A percentile compares a stretch with the other conserved stretches of the same genome.
phyloP scores from a whole-genome alignment of 2,113 vertebrate species.

The crab-eating macaque (Macaca fascicularis) region DNA sequence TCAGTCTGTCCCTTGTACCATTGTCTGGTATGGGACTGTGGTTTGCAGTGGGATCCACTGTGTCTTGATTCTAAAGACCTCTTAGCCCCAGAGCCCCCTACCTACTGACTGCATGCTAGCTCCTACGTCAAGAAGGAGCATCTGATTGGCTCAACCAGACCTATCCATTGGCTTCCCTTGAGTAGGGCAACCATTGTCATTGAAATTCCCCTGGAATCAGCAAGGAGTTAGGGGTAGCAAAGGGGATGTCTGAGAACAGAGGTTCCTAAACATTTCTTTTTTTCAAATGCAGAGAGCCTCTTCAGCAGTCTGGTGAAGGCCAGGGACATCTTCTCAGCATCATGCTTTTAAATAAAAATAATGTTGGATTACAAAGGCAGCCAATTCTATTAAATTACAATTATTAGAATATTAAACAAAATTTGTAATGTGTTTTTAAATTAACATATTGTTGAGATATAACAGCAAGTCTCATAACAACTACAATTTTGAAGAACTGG shows the following conservation, averaged over 20 bases:
- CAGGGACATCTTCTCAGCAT: neutral
- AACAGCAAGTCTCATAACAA: neutral
- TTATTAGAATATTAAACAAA: slow-evolving; percentile 12
- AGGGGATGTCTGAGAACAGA: neutral
- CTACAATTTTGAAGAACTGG: neutral
- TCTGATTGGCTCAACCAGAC: neutral
- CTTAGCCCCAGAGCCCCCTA: neutral
- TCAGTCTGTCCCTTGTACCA: neutral
- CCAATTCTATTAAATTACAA: neutral
- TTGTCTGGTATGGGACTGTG: neutral
- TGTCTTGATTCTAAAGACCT: neutral
- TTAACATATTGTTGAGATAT: neutral
- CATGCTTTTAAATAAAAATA: slow-evolving; percentile 28
- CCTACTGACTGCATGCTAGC: too few relatives aligned
- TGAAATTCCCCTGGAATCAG: neutral
- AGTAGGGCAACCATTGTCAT: neutral
- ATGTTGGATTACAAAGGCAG: neutral
- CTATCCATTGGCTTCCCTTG: neutral
- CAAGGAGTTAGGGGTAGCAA: neutral
- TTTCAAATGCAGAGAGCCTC: neutral
- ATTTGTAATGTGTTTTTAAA: neutral
- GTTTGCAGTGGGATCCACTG: neutral
- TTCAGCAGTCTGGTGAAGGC: neutral
- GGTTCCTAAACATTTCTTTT: neutral
- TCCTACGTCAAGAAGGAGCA: neutral